phyloP scores from a whole-genome alignment of 2,113 vertebrate species.

The Ailuropoda melanoleuca region DNA sequence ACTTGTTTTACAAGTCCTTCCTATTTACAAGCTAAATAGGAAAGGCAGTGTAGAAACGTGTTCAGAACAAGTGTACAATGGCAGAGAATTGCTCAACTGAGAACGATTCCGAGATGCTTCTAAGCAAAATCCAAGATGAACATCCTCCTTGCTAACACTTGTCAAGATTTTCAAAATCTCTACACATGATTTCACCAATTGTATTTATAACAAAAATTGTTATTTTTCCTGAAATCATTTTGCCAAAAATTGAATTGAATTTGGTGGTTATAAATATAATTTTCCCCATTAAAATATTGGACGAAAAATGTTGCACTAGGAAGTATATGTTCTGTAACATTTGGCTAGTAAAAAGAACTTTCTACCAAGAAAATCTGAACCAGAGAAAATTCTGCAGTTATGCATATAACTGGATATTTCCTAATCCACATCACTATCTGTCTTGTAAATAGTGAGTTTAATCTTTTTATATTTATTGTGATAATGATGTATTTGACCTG shows the following conservation, averaged over 20 bases:
- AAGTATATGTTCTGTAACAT: conserved; percentile 5
- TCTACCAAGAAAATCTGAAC: conserved; percentile 4
- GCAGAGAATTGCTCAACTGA: background rate
- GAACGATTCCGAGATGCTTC: background rate
- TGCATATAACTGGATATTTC: background rate
- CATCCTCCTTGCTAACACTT: conserved; percentile 11
- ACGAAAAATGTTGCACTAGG: conserved; percentile 32
- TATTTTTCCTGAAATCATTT: conserved; percentile 52
- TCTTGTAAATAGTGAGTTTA: background rate
- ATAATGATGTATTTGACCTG: background rate
- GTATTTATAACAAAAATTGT: conserved; percentile 54
- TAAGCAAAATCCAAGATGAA: conserved; percentile 13
- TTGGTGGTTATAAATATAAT: conserved; percentile 55
- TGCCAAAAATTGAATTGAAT: conserved; percentile 54
- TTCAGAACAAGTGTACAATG: background rate
- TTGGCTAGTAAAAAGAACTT: conserved; percentile 43
- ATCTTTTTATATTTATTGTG: conserved; percentile 35
- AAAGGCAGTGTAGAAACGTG: background rate
- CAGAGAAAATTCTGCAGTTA: background rate
- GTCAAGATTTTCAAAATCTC: conserved; percentile 43
- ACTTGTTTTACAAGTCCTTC: background rate
- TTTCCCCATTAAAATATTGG: conserved; percentile 46
- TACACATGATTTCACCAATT: conserved; percentile 20
- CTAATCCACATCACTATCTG: background rate
- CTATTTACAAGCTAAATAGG: background rate